Evolutionary conservation across 2,888 invertebrate species (phyloP), one percentile per base, ranked within the genome.

Genomic region (Laspeyria flexula): DNA sequence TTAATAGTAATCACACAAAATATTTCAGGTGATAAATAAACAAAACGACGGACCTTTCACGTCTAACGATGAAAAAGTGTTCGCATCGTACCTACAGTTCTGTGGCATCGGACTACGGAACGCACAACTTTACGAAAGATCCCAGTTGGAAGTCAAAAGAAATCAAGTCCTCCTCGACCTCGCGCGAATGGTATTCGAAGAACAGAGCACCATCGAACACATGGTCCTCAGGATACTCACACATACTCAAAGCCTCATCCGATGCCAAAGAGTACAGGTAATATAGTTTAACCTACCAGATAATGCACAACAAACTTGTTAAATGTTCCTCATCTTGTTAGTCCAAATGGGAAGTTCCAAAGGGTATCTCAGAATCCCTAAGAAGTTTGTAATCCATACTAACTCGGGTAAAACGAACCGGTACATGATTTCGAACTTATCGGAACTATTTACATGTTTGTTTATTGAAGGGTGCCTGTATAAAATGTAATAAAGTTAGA

Each of bases 141-240:
- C 98, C 59, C 98, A 98, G 86, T 91, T 98, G 81, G 99, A 99
- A 93, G 97, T 98, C 70, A 98, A 97, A 89, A 94, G 98, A 73
- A 99, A 99, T 90, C 98, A 98, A 94, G 97, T 99, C 64, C 93
- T 99, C 50, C 93, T 99, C 68, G 98, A 98, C 88, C 93, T 99
- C 81, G 98, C 98, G n/a, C 94, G 98, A 74, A 98, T 98, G 96
- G 97, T 99, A 75, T 99, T 98, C 83, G 98, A 98, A 83, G 98
- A 99, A 88, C 98, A 99, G 88, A 97, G 97, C 88, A 98, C 98
- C 75, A 97, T 99, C 75, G 98, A 98, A 81, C 97, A 97, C 88
- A 97, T 98, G 94, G 97, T 99, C 55, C 95, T 97, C 75, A 95
- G 98, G 89, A 98, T 99, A 90, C 93, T 99, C 80, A 96, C 97